Base-by-base conservation (phyloP, 2,888 invertebrate species). In the Caenorhabditis sp. region DNA sequence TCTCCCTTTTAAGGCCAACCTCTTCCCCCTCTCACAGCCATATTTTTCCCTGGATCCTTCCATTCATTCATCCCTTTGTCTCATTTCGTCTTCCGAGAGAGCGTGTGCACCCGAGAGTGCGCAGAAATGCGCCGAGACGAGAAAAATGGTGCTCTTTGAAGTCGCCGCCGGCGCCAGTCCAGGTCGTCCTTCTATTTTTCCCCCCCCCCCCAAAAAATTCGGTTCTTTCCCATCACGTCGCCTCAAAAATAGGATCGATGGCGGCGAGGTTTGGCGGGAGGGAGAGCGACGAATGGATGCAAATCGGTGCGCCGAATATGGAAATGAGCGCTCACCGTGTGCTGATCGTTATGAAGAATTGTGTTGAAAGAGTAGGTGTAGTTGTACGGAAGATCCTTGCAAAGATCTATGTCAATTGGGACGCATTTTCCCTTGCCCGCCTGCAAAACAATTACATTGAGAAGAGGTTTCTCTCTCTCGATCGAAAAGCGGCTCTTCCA, bases 381-480 rank as follows among this genome's bases (percentile, higher is more conserved):
- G 65, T 83, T 82, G 73, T 84, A 84, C 22, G 83, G 84, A n/a
- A 75, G 32, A 74, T 88, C 85, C 72, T 83, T 77, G 73, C 88
- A 88, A 53, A 87, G 48, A 15, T 81, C 75, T 27, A 86, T 81
- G 53, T 84, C 81, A 63, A 88, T 87, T 55, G 85, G 84, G 50
- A 82, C 81, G 63, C 88, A 88, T 72, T 81, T 82, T 13, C 81
- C 79, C 59, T 83, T 80, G 7, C 75, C 66, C 27, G 82, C 78
- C 87, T 87, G 79, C 63, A 87, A 84, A 65, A 63, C 41, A 63
- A 65, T 58, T 53, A 48, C 17, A 45, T 53, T 53, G 35, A n/a
- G 27, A n/a, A n/a, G 46, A 27, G n/a, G 26, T 17, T 5, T 17
- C 17, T 15, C 4, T 6, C 15, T 17, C 17, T 3, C 41, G n/a